Evolutionary conservation across 2,113 vertebrate genomes (phyloP).

Genomic region (Anas platyrhynchos): DNA sequence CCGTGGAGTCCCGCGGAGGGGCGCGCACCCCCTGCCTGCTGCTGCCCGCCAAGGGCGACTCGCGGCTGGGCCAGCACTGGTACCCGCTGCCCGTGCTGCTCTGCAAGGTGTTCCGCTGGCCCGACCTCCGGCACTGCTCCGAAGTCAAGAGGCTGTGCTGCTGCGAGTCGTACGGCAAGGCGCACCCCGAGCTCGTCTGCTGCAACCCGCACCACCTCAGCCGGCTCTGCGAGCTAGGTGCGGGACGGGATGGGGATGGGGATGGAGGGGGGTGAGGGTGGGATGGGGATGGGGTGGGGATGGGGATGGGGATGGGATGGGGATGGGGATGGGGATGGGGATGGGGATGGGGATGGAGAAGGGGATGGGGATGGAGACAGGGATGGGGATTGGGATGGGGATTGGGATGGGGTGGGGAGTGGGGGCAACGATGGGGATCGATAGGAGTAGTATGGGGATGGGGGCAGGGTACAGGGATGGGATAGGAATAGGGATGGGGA

Average conservation of each 20-base stretch:
- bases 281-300: background rate
- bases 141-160: conserved; percentile 93
- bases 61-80: conserved; percentile 87
- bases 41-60: conserved; percentile 89
- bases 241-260: background rate
- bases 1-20: conserved; percentile 93
- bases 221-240: conserved; percentile 95
- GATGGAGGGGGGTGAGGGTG: background rate
- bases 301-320: background rate
- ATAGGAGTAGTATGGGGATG: too few relatives aligned
- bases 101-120: conserved; percentile 97
- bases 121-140: conserved; percentile 93
- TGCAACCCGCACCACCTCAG: conserved; percentile 98
- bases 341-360: background rate
- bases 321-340: background rate
- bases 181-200: conserved; percentile 92
- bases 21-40: conserved; percentile 90
- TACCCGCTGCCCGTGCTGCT: conserved; percentile 93
- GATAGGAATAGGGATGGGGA: background rate
- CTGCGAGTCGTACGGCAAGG: conserved; percentile 95
- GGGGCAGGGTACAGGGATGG: too few relatives aligned
- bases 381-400: too few relatives aligned
- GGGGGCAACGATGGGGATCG: too few relatives aligned
- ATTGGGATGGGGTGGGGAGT: too few relatives aligned
- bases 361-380: background rate